A percentile compares a stretch with the other conserved stretches of the same genome.
These are phyloP conservation scores for Xanthorhoe spadicearia DNA, from an alignment of 2,888 invertebrate species.

Conservation along the genomic window DNA sequence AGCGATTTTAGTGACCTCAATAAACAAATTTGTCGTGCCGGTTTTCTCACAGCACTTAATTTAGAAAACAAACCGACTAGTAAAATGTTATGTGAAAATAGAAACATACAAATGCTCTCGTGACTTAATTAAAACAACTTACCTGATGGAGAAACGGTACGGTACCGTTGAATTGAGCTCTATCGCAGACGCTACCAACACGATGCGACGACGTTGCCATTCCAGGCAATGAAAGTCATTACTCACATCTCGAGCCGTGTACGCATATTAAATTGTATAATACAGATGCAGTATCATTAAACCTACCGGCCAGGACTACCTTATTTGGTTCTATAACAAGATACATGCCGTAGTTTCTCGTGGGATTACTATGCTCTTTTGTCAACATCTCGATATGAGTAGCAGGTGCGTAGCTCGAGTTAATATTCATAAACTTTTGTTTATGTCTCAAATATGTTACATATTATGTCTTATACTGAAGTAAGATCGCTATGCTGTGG, in stretches of 20 bases:
- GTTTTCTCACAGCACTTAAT: slow-evolving; percentile 39
- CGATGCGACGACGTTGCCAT: slow-evolving; percentile 69
- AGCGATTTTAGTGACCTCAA: slow-evolving; percentile 61
- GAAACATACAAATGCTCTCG: slow-evolving; percentile 30
- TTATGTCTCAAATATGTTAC: slow-evolving; percentile 38
- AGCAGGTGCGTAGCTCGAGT: slow-evolving; percentile 46
- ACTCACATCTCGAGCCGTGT: slow-evolving; percentile 58
- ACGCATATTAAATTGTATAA: slow-evolving; percentile 48
- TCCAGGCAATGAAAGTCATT: slow-evolving; percentile 79
- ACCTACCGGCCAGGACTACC: slow-evolving; percentile 60
- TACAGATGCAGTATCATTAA: slow-evolving; percentile 55
- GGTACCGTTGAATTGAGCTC: slow-evolving; percentile 59
- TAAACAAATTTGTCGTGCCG: slow-evolving; percentile 51
- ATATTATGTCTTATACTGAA: slow-evolving; percentile 36
- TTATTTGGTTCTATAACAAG: slow-evolving; percentile 63
- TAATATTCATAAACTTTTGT: slow-evolving; percentile 45
- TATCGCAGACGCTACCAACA: slow-evolving; percentile 52
- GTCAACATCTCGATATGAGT: slow-evolving; percentile 46
- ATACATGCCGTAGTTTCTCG: slow-evolving; percentile 59
- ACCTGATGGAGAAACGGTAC: slow-evolving; percentile 66
- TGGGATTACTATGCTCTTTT: slow-evolving; percentile 61
- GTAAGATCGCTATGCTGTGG: slow-evolving; percentile 46
- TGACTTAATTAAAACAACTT: slow-evolving; percentile 36
- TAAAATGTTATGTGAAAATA: slow-evolving; percentile 29
- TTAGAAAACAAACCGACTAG: slow-evolving; percentile 30